Evolutionary conservation across 1,140 invertebrate genomes (phyloP).

Genomic region (Conus ventricosus): DNA sequence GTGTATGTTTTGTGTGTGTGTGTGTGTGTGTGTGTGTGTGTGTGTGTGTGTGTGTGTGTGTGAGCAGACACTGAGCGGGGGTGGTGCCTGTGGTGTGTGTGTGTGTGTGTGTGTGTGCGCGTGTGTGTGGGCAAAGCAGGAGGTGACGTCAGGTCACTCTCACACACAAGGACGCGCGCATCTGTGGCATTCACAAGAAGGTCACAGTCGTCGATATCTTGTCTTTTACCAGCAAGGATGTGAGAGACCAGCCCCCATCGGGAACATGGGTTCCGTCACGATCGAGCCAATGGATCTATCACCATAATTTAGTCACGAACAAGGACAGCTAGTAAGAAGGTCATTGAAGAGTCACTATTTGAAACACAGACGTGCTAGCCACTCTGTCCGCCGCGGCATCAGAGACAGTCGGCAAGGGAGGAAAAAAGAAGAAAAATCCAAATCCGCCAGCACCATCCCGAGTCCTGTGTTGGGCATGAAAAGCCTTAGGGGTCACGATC

Average conservation of each 20-base stretch:
- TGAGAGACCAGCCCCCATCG: background rate
- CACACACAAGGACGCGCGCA: background rate
- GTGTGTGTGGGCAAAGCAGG: background rate
- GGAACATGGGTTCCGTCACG: background rate
- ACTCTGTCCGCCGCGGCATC: too few species aligned
- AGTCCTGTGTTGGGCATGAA: background rate
- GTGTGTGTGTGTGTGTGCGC: background rate
- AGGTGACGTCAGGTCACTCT: background rate
- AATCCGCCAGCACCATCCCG: background rate
- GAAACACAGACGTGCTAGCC: too few species aligned
- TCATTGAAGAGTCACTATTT: too few species aligned
- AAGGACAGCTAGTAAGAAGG: background rate
- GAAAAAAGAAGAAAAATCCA: constrained; percentile 56
- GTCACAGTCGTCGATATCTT: background rate
- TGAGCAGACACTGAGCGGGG: too few species aligned
- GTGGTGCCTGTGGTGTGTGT: background rate
- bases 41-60: background rate
- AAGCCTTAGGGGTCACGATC: background rate
- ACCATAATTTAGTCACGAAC: background rate
- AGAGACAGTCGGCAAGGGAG: constrained; percentile 49
- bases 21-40: background rate
- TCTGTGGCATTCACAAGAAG: background rate
- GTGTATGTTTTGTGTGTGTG: background rate
- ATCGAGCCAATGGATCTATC: background rate
- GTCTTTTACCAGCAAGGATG: background rate